Base-by-base conservation (phyloP, 1,140 invertebrate genomes). In the Leptonema lineaticorne region DNA sequence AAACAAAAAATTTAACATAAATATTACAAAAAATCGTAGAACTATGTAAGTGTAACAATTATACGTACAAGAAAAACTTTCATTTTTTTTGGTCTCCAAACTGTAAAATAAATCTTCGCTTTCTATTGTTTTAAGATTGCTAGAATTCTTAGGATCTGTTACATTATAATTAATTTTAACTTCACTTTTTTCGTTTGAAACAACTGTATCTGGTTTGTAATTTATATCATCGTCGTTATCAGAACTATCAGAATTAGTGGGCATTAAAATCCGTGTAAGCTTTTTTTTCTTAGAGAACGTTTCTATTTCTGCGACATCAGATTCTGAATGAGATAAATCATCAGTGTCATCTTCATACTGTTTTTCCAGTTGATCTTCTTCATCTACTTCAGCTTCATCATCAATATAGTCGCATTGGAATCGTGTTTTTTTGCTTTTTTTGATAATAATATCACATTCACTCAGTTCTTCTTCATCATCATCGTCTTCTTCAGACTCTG, bases 311-410 rank as follows among this genome's bases (percentile, higher is more conserved):
- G 76, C 75, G 41, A 81, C 78, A 26, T 76, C 75, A 63, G 78
- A 74, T 63, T 78, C 73, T 63, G 76, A 74, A 67, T 78, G 76
- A 8, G 78, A 69, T 63, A 77, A 66, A 63, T 71, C 69, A 27
- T 75, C 69, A 11, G 78, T 69, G 63, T 77, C 66, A 65, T 71
- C 69, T 27, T 75, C 70, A 66, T 58, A 60, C 59, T 72, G 68
- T n/a, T n/a, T n/a, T n/a, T n/a, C n/a, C n/a, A n/a, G n/a, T n/a
- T n/a, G n/a, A 59, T 78, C 68, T 53, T 78, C 77, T 50, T 78
- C 82, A 60, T 78, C 79, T 57, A 82, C 77, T 67, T 81, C 78
- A 66, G 80, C 68, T 69, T 78, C 76, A 71, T 81, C 75, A 69
- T 81, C 78, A 27, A 76, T 68, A 48, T 75, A 75, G 5, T 75